A percentile compares a stretch with the other conserved stretches of the same genome.
Evolutionary conservation across 2,797 vertebrate species (phyloP).

Genomic region (Mormyrops attenuatus): DNA sequence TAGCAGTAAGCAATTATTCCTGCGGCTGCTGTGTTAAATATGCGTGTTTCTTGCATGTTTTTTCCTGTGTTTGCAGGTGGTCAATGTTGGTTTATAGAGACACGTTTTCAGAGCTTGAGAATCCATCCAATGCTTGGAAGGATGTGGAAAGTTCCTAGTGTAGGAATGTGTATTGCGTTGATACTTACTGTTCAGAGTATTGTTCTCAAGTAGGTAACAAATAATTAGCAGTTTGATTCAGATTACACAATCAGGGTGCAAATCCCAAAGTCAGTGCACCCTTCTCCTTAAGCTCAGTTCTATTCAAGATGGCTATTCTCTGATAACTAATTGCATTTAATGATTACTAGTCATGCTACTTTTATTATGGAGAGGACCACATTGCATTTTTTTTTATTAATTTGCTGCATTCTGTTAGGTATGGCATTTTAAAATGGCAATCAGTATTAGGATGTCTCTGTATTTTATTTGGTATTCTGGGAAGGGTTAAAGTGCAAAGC

Average conservation of each 20-base stretch:
- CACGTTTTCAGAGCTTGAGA: neutral
- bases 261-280: neutral
- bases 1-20: neutral
- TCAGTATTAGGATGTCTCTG: neutral
- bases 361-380: neutral
- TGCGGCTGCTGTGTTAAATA: constrained; percentile 5
- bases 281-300: neutral
- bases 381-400: neutral
- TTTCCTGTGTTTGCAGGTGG: neutral
- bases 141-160: neutral
- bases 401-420: neutral
- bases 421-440: neutral
- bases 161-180: neutral
- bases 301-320: neutral
- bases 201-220: neutral
- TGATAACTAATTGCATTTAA: neutral
- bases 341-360: neutral
- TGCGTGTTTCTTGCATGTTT: neutral
- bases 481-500: neutral
- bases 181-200: neutral
- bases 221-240: neutral
- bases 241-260: neutral
- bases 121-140: neutral
- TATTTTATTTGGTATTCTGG: neutral
- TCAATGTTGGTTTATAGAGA: neutral